Evolutionary conservation across 2,113 vertebrate species (phyloP).

Genomic region (Ranitomeya imitator): DNA sequence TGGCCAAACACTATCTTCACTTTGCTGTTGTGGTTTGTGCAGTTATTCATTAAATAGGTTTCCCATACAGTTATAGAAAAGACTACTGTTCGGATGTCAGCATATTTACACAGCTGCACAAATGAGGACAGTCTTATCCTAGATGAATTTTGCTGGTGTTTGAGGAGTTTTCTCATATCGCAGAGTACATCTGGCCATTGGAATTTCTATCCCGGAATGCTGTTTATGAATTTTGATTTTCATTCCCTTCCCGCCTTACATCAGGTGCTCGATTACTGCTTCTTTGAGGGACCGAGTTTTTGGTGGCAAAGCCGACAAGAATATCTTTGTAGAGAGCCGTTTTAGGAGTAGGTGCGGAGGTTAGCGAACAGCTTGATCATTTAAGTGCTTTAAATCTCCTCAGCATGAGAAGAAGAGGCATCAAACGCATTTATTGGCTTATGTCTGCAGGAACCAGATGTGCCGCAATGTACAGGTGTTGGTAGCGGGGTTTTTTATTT

Average conservation of each 20-base stretch:
- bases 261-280: not conserved
- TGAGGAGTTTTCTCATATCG: not conserved
- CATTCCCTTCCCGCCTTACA: not conserved
- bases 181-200: not conserved
- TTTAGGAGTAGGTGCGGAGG: not conserved
- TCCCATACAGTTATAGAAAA: not conserved
- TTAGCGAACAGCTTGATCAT: not conserved
- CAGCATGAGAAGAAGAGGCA: not conserved
- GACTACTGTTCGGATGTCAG: not conserved
- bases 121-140: not conserved
- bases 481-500: not conserved
- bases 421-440: not conserved
- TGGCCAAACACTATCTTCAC: not conserved
- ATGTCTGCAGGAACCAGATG: not conserved
- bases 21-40: not conserved
- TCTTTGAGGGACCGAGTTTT: not conserved
- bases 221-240: conserved; percentile 7
- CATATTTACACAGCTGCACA: not conserved
- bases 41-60: not conserved
- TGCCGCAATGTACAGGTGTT: not conserved
- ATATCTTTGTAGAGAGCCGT: not conserved
- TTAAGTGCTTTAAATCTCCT: not conserved
- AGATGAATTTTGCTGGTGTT: not conserved
- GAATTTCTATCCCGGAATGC: not conserved
- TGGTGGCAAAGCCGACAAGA: not conserved